phyloP scores from a whole-genome alignment of 2,113 vertebrate species.

The Mormyrus lacerda region DNA sequence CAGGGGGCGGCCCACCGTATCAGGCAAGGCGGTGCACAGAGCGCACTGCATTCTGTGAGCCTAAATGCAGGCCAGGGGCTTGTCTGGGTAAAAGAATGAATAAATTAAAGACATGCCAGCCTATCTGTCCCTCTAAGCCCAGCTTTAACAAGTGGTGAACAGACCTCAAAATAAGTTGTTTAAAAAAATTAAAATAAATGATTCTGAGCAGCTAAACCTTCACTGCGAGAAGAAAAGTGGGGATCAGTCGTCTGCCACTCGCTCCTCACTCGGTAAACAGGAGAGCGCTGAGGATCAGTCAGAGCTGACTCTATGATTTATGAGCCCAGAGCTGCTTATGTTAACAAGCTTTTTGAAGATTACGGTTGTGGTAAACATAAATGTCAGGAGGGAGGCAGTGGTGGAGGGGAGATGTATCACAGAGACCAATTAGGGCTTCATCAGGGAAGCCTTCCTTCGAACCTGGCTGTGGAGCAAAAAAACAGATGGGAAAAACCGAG shows the following conservation, averaged over 20 bases:
- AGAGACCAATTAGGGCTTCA: not conserved
- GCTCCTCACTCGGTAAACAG: conserved; percentile 61
- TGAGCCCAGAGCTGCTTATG: conserved; percentile 67
- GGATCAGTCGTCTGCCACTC: conserved; percentile 32
- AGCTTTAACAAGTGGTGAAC: not conserved
- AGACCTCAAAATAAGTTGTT: not conserved
- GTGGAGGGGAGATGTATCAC: conserved; percentile 38
- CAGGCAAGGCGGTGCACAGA: not conserved
- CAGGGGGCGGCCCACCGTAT: not conserved
- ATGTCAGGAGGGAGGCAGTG: conserved; percentile 54
- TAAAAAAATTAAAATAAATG: not conserved
- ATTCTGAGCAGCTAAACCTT: not conserved
- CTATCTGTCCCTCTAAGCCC: not conserved
- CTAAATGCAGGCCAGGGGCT: not conserved
- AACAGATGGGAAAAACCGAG: not conserved
- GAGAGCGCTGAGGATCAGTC: conserved; percentile 59
- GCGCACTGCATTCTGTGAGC: not conserved
- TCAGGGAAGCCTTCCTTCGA: not conserved
- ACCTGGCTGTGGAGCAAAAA: not conserved
- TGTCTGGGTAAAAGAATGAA: not conserved
- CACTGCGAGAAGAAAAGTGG: not conserved
- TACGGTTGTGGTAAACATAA: conserved; percentile 65
- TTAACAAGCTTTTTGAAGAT: conserved; percentile 69
- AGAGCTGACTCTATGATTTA: conserved; percentile 64
- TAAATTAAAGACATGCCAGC: not conserved